These are phyloP conservation scores for Synchiropus splendidus DNA, from an alignment of 2,113 vertebrate species.

Conservation along the genomic window DNA sequence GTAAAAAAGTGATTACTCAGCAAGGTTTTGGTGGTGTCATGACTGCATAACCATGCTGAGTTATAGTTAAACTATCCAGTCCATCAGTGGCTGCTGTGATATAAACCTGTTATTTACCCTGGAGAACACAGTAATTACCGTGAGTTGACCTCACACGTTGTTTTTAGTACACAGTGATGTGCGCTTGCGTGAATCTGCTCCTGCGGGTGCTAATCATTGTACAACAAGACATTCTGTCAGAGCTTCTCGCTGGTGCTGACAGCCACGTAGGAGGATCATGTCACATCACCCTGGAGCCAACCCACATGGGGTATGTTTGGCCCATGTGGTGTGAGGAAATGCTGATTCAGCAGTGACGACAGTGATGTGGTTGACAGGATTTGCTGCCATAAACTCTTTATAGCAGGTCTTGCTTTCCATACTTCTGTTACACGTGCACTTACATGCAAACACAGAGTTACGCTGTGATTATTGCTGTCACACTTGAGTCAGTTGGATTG, in stretches of 20 bases:
- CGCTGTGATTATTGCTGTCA: no score
- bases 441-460: constrained; percentile 8
- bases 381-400: constrained; percentile 26
- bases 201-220: no score
- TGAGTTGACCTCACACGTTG: constrained; percentile 28
- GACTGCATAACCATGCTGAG: constrained; percentile 16
- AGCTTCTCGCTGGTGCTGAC: constrained; percentile 45
- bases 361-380: constrained; percentile 21
- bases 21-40: constrained; percentile 16
- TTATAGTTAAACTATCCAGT: constrained; percentile 20
- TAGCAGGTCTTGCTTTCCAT: constrained; percentile 22
- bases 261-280: constrained; percentile 34
- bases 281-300: constrained; percentile 43
- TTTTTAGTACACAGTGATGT: constrained; percentile 37
- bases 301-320: constrained; percentile 48
- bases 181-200: constrained; percentile 19
- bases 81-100: constrained; percentile 24
- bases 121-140: constrained; percentile 25
- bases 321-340: constrained; percentile 32
- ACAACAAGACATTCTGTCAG: constrained; percentile 19
- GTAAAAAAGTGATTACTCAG: no score
- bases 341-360: constrained; percentile 45
- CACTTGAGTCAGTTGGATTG: no score
- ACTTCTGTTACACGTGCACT: constrained; percentile 12
- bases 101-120: constrained; percentile 32